Base-by-base conservation (phyloP, 2,888 invertebrate species). In the Tachina grossa region DNA sequence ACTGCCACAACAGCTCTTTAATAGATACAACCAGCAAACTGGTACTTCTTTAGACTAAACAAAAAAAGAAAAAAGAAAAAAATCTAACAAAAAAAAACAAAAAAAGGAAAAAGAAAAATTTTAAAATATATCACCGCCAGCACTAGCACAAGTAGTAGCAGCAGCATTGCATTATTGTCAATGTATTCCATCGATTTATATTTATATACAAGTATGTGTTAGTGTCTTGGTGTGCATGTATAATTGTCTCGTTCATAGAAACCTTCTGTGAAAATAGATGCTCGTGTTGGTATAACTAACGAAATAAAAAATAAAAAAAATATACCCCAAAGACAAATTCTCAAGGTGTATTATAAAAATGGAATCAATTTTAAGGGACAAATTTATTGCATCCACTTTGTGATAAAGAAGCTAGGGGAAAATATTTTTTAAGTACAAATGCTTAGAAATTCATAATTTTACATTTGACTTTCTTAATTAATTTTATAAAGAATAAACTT, bases 141-240 rank as follows among this genome's bases (percentile, higher is more conserved):
- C 51, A 80, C 43, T 68, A 16, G 49, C 13, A 49, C 51, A 61
- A 61, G 61, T 16, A 41, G 9, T 8, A 16, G 16, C 16, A 47
- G 49, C 49, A 72, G 47, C 43, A 80, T 43, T 57, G 65, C 9
- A 63, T 69, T 71, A 71, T 83, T 77, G 71, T 77, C 83, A 77
- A 83, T 76, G 66, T 57, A 66, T 83, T 72, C 72, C 65, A 83
- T 83, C 65, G 72, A 77, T 83, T 77, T 72, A 72, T 66, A 16
- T 69, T 76, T 80, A 11, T 63, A 16, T 51, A 8, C 66, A 16
- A 2, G 10, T 57, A n/a, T 71, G 19, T 45, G 65, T 59, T 11
- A 61, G 16, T 59, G 14, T 57, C n/a, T 31, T 31, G 6, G 6
- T 1, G 31, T 31, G 6, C 31, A 31, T 57, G 16, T 49, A 14